phyloP scores from a whole-genome alignment of 2,113 vertebrate species.

The Lepus americanus region DNA sequence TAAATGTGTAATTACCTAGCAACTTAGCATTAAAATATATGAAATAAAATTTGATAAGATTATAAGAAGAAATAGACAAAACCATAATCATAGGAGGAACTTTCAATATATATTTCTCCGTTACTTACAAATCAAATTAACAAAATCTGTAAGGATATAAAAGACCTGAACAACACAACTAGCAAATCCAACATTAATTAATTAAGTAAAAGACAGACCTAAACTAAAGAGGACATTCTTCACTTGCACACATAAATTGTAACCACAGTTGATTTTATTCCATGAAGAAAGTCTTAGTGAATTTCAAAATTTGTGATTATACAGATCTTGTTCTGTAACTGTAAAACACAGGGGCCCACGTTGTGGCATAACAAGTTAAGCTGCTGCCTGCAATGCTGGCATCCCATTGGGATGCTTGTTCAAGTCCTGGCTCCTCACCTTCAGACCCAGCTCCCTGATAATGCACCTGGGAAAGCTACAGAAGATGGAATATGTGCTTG shows the following conservation, averaged over 20 bases:
- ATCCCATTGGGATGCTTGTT: too few relatives aligned
- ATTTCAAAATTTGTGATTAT: background rate
- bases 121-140: background rate
- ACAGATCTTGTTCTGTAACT: background rate
- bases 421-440: too few relatives aligned
- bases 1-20: background rate
- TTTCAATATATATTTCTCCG: background rate
- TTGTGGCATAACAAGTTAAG: too few relatives aligned
- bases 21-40: conserved; percentile 41
- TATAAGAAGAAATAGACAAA: conserved; percentile 26
- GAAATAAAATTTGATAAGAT: conserved; percentile 16
- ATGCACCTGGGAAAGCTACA: too few relatives aligned
- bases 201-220: background rate
- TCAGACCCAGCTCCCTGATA: too few relatives aligned
- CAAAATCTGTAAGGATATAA: background rate
- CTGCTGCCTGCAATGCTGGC: too few relatives aligned
- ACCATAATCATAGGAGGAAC: background rate
- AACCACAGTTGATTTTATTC: background rate
- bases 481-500: too few relatives aligned
- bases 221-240: background rate
- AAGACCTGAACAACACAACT: background rate
- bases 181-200: background rate
- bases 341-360: background rate
- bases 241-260: background rate
- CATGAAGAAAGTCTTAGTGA: background rate